These are phyloP conservation scores for Nyctalus aviator DNA, from an alignment of 2,797 vertebrate species.

Conservation along the genomic window DNA sequence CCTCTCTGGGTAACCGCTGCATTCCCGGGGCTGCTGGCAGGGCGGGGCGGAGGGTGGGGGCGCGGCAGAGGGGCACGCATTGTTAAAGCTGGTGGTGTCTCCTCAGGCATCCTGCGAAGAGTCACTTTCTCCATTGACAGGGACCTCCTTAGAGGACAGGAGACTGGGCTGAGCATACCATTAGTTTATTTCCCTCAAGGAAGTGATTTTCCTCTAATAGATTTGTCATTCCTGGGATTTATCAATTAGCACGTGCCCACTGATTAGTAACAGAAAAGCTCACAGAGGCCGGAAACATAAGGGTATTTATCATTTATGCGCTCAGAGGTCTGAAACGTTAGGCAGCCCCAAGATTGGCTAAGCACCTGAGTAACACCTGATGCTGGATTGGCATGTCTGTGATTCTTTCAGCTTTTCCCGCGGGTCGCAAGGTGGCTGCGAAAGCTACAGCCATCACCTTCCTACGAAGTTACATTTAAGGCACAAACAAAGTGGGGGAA, in stretches of 20 bases:
- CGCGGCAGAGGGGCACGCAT: neutral
- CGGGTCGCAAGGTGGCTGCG: conserved; percentile 40
- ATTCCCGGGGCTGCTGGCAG: neutral
- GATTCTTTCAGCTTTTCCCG: conserved; percentile 15
- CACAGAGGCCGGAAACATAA: neutral
- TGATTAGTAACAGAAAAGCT: conserved; percentile 9
- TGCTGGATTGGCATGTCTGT: neutral
- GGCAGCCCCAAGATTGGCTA: neutral
- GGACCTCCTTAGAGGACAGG: neutral
- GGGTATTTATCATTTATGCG: neutral
- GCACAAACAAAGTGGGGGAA: neutral
- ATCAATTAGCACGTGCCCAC: neutral
- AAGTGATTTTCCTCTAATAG: conserved; percentile 42
- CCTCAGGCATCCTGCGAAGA: neutral
- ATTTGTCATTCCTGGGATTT: conserved; percentile 1
- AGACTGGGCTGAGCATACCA: neutral
- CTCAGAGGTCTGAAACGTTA: neutral
- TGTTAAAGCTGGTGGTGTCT: neutral
- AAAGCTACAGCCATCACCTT: neutral
- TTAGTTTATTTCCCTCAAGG: conserved; percentile 33
- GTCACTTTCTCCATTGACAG: neutral
- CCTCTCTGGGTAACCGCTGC: neutral
- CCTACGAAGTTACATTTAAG: neutral
- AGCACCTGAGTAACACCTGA: neutral
- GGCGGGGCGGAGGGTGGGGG: neutral